A percentile compares a stretch with the other conserved stretches of the same genome.
Conservation (phyloP, 2,113 vertebrate genomes). For the Acrocephalus arundinaceus region DNA sequence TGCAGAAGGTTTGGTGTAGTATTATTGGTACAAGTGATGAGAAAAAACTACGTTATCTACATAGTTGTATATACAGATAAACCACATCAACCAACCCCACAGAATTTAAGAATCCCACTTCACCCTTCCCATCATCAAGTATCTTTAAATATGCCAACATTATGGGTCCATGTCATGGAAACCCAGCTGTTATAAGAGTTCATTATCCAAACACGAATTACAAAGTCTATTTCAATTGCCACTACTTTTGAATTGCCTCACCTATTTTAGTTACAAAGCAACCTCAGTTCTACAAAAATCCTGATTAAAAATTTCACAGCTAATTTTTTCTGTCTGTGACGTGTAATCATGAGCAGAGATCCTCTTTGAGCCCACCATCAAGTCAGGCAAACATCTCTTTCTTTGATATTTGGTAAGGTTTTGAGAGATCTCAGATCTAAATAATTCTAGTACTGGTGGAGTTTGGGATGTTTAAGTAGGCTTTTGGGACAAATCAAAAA, state of each 20-base stretch:
- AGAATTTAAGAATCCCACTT: not conserved
- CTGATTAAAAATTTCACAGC: not conserved
- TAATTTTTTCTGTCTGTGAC: not conserved
- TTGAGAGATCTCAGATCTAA: not conserved
- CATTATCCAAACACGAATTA: not conserved
- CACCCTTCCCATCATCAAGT: not conserved
- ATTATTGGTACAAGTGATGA: not conserved
- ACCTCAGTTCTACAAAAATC: not conserved
- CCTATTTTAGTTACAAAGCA: not conserved
- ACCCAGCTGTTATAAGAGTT: not conserved
- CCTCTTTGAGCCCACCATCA: not conserved
- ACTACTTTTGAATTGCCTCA: not conserved
- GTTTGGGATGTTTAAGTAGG: not conserved
- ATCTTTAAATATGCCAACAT: not conserved
- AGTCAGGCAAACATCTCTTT: not conserved
- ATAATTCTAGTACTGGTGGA: not conserved
- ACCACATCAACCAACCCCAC: not conserved
- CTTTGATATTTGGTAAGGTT: not conserved
- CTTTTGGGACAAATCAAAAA: not conserved
- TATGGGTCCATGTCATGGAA: not conserved
- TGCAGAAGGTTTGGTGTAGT: not conserved
- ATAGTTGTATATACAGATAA: not conserved
- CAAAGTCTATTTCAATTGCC: not conserved
- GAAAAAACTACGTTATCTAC: not conserved
- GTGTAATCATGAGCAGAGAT: not conserved